phyloP scores from a whole-genome alignment of 2,888 invertebrate species.

The Torymus auratus region DNA sequence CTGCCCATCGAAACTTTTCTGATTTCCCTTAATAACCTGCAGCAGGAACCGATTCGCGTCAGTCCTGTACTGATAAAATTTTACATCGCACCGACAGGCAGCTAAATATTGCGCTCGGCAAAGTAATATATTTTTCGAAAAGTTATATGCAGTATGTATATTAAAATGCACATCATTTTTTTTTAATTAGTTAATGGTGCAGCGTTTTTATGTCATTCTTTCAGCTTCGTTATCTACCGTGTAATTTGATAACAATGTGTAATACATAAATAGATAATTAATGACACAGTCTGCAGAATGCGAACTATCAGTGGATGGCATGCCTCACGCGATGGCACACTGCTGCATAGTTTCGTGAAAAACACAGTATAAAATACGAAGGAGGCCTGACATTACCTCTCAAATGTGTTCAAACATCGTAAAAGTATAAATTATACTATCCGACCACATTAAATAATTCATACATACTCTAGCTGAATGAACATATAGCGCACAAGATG shows the following conservation, averaged over 20 bases:
- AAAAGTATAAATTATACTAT: no score
- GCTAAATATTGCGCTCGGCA: no score
- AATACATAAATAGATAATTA: conserved; percentile 35
- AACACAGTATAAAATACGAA: neutral
- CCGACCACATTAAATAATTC: no score
- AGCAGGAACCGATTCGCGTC: neutral
- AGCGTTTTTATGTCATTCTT: neutral
- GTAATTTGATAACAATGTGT: conserved; percentile 29
- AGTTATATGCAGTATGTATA: no score
- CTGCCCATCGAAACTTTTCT: conserved; percentile 25
- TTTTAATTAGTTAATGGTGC: neutral
- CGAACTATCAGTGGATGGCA: conserved; percentile 16
- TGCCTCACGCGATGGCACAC: conserved; percentile 38
- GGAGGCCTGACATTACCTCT: no score
- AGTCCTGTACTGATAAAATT: neutral
- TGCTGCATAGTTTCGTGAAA: conserved; percentile 22
- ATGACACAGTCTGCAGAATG: conserved; percentile 10
- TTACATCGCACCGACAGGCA: neutral
- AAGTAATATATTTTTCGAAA: no score
- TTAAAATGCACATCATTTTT: no score
- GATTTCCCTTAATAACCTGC: conserved; percentile 13
- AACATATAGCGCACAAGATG: no score
- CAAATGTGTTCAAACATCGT: no score
- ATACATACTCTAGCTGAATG: no score
- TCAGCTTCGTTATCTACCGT: neutral